These are phyloP conservation scores for Torymus aiolomorphi DNA, from an alignment of 2,888 invertebrate genomes.

Conservation along the genomic window DNA sequence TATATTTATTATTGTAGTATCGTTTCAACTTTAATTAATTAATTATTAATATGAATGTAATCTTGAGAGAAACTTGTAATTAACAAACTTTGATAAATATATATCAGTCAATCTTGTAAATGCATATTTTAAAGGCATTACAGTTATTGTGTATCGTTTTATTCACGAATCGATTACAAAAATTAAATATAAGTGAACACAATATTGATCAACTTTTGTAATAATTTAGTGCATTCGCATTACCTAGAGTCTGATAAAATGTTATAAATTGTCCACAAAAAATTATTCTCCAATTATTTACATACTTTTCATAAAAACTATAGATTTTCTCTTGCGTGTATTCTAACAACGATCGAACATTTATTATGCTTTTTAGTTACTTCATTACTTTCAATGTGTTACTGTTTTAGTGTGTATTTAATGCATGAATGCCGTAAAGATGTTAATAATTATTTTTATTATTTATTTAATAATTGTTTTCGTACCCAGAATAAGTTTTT, in stretches of 20 bases:
- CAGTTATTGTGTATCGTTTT: neutral
- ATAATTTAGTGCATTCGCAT: too few relatives aligned
- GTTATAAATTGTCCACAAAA: neutral
- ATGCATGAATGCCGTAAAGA: too few relatives aligned
- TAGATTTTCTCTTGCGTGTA: neutral
- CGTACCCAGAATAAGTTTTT: too few relatives aligned
- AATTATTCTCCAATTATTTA: conserved; percentile 8
- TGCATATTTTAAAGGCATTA: neutral
- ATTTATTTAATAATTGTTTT: too few relatives aligned
- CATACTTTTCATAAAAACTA: conserved; percentile 12
- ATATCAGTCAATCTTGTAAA: neutral
- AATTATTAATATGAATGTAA: too few relatives aligned
- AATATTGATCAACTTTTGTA: too few relatives aligned
- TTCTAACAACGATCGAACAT: conserved; percentile 1
- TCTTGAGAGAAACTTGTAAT: too few relatives aligned
- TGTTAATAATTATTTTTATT: too few relatives aligned
- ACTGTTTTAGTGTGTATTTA: conserved; percentile 5
- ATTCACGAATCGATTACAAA: neutral
- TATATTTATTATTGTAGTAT: neutral
- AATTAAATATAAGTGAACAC: neutral
- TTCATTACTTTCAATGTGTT: conserved; percentile 21
- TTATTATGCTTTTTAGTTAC: neutral
- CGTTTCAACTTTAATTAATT: too few relatives aligned
- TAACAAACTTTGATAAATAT: too few relatives aligned
- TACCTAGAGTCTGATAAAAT: too few relatives aligned